Conservation (phyloP, 2,888 invertebrate species). For the Leptopterna dolabrata region DNA sequence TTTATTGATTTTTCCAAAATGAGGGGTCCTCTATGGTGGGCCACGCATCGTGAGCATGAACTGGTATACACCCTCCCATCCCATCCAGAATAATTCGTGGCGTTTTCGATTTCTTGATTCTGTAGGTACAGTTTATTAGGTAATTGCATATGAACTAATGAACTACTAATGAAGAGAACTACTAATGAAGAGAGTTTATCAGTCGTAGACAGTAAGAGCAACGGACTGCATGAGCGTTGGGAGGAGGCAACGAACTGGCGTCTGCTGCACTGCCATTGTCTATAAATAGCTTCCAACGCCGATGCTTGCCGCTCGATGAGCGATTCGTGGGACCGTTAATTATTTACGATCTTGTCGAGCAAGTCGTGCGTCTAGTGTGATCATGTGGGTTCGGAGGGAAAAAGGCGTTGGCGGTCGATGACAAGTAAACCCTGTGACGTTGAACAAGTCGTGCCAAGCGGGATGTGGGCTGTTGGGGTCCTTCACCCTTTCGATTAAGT, state of each 20-base stretch:
- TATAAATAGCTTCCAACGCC: not conserved
- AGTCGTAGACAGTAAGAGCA: not conserved
- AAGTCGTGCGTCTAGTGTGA: not conserved
- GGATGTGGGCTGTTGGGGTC: not conserved
- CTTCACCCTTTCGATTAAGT: not conserved
- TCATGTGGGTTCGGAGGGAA: not conserved
- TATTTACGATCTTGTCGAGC: not conserved
- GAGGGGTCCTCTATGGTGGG: too few species aligned
- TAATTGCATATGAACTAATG: too few species aligned
- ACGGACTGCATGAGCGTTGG: not conserved
- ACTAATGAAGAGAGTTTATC: too few species aligned
- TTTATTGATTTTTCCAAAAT: too few species aligned
- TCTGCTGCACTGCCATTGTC: not conserved
- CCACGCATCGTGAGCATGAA: too few species aligned
- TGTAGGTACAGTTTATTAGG: too few species aligned
- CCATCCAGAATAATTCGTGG: too few species aligned
- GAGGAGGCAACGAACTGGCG: not conserved
- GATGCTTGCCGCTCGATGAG: not conserved
- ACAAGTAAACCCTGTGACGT: not conserved
- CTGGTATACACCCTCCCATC: too few species aligned
- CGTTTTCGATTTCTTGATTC: too few species aligned
- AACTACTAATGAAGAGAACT: too few species aligned
- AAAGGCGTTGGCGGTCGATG: not conserved
- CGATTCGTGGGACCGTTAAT: not conserved
- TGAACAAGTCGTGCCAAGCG: not conserved